These are phyloP conservation scores for Apostichopus californicus DNA, from an alignment of 35 echinoderm and acorn worm species.

Conservation along the genomic window DNA sequence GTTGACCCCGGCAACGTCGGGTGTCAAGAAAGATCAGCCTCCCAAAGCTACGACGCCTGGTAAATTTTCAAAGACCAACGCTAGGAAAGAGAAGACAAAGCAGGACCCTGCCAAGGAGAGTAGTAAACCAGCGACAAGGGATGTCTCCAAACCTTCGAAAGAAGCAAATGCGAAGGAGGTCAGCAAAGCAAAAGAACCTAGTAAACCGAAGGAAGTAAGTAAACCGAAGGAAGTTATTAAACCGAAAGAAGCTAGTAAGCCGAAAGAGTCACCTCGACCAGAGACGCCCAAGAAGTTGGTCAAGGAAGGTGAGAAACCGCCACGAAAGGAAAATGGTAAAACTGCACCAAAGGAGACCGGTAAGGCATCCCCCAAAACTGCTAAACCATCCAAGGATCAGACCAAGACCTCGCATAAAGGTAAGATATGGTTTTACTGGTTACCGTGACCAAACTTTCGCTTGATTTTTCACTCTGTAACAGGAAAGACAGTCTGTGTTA, in stretches of 20 bases:
- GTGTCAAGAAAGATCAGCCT: conserved; percentile 16
- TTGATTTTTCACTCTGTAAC: too few species aligned
- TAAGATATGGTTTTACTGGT: background rate
- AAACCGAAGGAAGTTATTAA: conserved; percentile 31
- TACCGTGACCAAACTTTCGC: background rate
- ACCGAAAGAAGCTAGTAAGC: conserved; percentile 17
- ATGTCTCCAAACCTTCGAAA: background rate
- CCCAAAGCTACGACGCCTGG: conserved; percentile 36
- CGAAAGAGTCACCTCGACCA: conserved; percentile 8
- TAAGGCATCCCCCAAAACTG: conserved; percentile 10
- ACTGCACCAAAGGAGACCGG: background rate
- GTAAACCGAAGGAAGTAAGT: background rate
- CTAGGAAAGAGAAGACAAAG: conserved; percentile 34
- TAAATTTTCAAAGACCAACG: conserved; percentile 22
- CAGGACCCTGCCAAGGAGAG: conserved; percentile 9
- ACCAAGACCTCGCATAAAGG: background rate
- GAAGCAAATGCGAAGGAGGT: background rate
- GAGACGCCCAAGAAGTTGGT: conserved; percentile 38
- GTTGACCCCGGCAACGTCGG: background rate
- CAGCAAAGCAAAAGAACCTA: background rate
- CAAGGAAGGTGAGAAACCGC: conserved; percentile 9
- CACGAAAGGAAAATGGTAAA: conserved; percentile 10
- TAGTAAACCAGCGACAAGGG: conserved; percentile 29
- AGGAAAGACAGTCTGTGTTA: too few species aligned
- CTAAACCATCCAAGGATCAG: conserved; percentile 10